Conservation (phyloP, 2,888 invertebrate genomes). For the Acanthosepion pharaonis region DNA sequence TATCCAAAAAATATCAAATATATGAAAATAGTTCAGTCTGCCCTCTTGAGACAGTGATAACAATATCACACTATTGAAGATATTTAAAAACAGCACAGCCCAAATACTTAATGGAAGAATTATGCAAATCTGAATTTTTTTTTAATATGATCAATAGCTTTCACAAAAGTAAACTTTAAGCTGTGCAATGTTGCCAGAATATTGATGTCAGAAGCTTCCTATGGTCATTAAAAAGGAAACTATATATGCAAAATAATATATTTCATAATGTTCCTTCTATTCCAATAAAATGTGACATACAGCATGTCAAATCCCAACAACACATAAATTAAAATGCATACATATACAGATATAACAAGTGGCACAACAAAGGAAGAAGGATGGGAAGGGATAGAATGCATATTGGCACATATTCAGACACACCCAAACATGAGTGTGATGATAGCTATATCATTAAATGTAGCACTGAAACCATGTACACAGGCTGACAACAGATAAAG, state of each 20-base stretch:
- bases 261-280: neutral
- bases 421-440: neutral
- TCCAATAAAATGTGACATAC: neutral
- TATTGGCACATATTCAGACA: conserved; percentile 8
- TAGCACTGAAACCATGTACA: neutral
- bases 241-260: neutral
- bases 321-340: neutral
- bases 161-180: neutral
- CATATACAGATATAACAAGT: neutral
- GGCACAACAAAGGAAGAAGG: neutral
- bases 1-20: neutral
- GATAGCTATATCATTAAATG: neutral
- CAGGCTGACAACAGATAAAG: conserved; percentile 15
- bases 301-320: neutral
- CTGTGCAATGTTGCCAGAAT: no score
- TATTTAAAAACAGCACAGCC: neutral
- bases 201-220: no score
- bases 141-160: neutral
- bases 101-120: neutral
- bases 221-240: neutral
- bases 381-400: neutral
- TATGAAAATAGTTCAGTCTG: neutral
- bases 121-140: neutral
- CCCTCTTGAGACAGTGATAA: neutral
- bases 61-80: neutral